Conservation (phyloP, 2,888 invertebrate species). For the Synergus itoensis region DNA sequence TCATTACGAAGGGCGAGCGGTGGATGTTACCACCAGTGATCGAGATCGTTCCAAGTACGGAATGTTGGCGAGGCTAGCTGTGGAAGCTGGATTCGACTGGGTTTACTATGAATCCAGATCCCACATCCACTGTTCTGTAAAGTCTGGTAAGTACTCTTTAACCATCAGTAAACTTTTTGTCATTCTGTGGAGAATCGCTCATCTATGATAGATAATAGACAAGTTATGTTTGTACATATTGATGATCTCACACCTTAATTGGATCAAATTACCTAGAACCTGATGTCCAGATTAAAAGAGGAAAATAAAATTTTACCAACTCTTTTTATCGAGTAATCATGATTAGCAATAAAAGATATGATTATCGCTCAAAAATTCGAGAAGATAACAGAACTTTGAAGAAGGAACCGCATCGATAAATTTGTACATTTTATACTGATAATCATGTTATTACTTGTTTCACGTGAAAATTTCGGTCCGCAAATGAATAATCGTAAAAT, state of each 20-base stretch:
- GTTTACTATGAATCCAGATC: conserved; percentile 97
- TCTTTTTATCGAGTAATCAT: no score
- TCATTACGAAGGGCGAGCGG: conserved; percentile 98
- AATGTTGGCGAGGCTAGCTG: conserved; percentile 96
- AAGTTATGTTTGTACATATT: neutral
- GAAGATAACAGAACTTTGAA: neutral
- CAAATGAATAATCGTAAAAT: conserved; percentile 39
- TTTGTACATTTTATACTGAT: conserved; percentile 24
- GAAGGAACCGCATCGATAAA: conserved; percentile 1
- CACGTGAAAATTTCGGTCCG: conserved; percentile 24
- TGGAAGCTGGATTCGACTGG: conserved; percentile 99
- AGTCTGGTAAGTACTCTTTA: conserved; percentile 88
- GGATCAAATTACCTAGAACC: neutral
- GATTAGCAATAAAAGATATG: conserved; percentile 2
- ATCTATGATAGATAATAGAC: no score
- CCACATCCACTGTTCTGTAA: conserved; percentile 98
- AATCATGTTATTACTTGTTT: conserved; percentile 34
- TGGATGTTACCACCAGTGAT: conserved; percentile 97
- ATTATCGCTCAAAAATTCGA: neutral
- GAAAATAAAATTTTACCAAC: no score
- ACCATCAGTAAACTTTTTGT: no score
- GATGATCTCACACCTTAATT: no score
- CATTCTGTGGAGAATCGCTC: no score
- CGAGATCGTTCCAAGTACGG: conserved; percentile 96
- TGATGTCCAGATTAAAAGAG: no score